Base-by-base conservation (phyloP, 2,797 vertebrate genomes). In the Pempheris klunzingeri region DNA sequence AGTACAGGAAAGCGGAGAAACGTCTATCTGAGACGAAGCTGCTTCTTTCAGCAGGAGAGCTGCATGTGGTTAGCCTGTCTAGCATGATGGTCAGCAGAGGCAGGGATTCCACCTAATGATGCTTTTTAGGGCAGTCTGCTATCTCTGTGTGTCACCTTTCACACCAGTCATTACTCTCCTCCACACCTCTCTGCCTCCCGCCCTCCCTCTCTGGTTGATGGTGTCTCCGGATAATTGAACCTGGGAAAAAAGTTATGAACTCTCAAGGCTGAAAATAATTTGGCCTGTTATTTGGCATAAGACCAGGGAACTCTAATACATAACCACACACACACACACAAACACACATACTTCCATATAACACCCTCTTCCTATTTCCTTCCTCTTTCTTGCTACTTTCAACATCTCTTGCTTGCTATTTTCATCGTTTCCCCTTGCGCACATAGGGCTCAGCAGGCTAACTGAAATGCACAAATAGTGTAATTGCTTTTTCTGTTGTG, bases 401-500 rank as follows among this genome's bases (percentile, higher is more conserved):
- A 82, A 74, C 72, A 80, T 77, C 30, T 83, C 69, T 43, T 36
- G 64, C 68, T 52, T 83, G 76, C 71, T 62, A 76, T 84, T 91
- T 88, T 76, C 84, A 84, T 86, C 60, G 4, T 69, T 74, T 53
- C 64, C 49, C 57, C 62, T 49, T 26, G 71, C 60, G 61, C 50
- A 28, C 73, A 50, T 41, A 61, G 66, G 77, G 81, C 89, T 90
- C 84, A 85, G 90, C 85, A 64, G 84, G 85, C 82, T 71, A 78
- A 85, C 77, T 78, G 83, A 89, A 90, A 90, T 89, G 80, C 90
- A 89, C 89, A 92, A 92, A 92, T 88, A 84, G 88, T 80, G 84
- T 90, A 92, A 93, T 93, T 92, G 89, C 91, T 93, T 94, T 92
- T 92, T 91, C 91, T 93, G 90, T 92, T 88, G 86, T 81, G 80